Percentiles rank a stretch among this genome's conserved stretches.
Conservation (phyloP, 64 coral and sea anemone species). For the Montipora capricornis region DNA sequence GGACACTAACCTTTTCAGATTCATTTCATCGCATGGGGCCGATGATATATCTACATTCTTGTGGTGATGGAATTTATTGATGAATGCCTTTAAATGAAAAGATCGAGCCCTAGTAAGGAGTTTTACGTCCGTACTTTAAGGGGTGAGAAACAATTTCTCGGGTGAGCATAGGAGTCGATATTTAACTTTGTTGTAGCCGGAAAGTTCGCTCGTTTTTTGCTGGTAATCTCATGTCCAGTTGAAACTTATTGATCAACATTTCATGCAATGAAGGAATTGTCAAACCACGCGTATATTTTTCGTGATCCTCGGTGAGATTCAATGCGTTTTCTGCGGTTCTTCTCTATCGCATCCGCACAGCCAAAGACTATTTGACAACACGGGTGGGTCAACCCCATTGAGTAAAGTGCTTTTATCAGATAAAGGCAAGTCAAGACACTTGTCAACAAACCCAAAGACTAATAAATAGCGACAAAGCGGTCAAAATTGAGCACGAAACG, state of each 20-base stretch:
- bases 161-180: background rate
- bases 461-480: background rate
- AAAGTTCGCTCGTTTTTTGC: background rate
- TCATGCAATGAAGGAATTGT: background rate
- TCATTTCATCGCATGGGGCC: conserved; percentile 12
- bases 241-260: background rate
- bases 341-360: background rate
- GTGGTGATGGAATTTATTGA: conserved; percentile 10
- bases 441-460: conserved; percentile 24
- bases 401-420: conserved; percentile 48
- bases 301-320: background rate
- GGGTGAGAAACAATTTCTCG: background rate
- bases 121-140: background rate
- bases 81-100: conserved; percentile 22
- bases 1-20: background rate
- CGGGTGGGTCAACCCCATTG: conserved; percentile 16
- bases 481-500: conserved; percentile 10
- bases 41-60: conserved; percentile 4
- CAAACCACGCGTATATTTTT: background rate
- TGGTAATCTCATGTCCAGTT: too few relatives aligned
- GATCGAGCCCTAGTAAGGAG: background rate
- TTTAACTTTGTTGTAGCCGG: background rate
- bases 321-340: conserved; percentile 24
- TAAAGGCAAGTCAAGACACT: background rate
- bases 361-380: conserved; percentile 3